Base-by-base conservation (phyloP, 2,888 invertebrate genomes). In the Argyresthia goedartella region DNA sequence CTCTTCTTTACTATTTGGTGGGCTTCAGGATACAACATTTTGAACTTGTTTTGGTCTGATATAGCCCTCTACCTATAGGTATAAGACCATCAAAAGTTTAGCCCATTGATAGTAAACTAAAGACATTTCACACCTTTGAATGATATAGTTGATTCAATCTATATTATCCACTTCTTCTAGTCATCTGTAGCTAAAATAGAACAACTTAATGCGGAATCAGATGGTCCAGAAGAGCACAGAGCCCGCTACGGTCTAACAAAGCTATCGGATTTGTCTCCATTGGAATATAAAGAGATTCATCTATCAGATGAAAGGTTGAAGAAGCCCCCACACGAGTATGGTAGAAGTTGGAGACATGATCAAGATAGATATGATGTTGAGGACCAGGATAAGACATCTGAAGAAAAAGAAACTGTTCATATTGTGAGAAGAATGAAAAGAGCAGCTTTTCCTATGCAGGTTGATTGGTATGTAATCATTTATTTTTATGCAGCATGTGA, bases 231-330 rank as follows among this genome's bases (percentile, higher is more conserved):
- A 0, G 57, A 69, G 0, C 67, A 63, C 14, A 66, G 76, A 62
- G 91, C 90, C 0, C 66, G 71, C 25, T 91, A 88, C 71, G 91
- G 91, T 2, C 63, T 90, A 0, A 92, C 90, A 1, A 79, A 80
- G 52, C 88, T 89, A 56, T 89, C 91, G 4, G 91, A 92, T 61
- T 77, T 92, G 73, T 90, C 90, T 7, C 82, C 86, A 58, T 72
- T 82, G 8, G 91, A 92, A 67, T 92, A 90, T 62, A 73, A 71
- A 63, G 78, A 82, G 1, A 61, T 81, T 14, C 87, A 89, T 55
- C 63, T 87, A 1, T 76, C 84, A 1, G 85, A 85, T 57, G 84
- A 85, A 52, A 69, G 59, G 52, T 50, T 66, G n/a, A 41, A 54
- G 8, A 73, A 69, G 52, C 51, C 64, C 10, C 67, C 71, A 2